A percentile compares a stretch with the other conserved stretches of the same genome.
phyloP scores from a whole-genome alignment of 2,113 vertebrate species.

The Pica pica region DNA sequence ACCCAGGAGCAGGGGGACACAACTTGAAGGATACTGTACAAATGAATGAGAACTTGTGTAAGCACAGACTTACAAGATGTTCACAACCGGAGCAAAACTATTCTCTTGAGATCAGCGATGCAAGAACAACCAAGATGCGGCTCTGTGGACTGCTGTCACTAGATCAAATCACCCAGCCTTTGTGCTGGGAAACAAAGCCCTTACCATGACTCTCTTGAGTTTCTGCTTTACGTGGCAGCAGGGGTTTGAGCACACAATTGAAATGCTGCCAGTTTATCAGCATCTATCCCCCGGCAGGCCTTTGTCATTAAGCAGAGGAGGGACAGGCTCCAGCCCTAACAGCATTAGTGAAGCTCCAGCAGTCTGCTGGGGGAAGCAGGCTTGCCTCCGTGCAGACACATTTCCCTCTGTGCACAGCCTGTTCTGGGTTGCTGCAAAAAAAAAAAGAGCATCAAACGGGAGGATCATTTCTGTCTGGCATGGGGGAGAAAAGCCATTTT shows the following conservation, averaged over 20 bases:
- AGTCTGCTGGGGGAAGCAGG: conserved; percentile 3
- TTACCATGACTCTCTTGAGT: neutral
- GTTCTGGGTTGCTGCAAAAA: neutral
- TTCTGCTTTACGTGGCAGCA: neutral
- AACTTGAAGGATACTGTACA: neutral
- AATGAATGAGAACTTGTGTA: neutral
- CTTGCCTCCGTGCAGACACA: neutral
- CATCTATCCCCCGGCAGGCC: conserved; percentile 35
- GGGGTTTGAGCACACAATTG: conserved; percentile 17
- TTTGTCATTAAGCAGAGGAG: conserved; percentile 44
- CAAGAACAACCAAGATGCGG: neutral
- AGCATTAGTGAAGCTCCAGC: conserved; percentile 3
- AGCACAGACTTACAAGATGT: neutral
- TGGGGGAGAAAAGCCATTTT: neutral
- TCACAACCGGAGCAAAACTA: neutral
- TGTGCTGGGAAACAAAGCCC: neutral
- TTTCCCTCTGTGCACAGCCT: neutral
- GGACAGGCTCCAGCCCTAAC: conserved; percentile 32
- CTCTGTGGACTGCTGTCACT: neutral
- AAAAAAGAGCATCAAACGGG: neutral
- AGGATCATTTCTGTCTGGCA: neutral
- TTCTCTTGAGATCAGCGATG: neutral
- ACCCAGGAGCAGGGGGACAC: neutral
- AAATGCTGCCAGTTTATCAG: conserved; percentile 47
- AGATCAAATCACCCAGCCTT: neutral